Evolutionary conservation across 64 coral and sea anemone genomes (phyloP).

Genomic region (Acropora tenuis): DNA sequence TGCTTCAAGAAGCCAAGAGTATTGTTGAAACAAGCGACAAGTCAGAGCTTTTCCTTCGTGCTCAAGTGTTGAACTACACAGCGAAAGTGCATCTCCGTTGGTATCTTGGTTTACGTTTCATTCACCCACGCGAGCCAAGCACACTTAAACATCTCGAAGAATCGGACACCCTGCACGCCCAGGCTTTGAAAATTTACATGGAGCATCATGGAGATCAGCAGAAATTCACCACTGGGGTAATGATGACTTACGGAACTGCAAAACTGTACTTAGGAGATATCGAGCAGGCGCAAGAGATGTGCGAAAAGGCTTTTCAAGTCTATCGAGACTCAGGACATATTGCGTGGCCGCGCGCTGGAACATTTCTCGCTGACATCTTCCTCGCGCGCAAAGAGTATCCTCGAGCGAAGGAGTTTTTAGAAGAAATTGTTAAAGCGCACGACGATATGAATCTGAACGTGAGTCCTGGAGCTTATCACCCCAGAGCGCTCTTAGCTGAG

Average conservation of each 20-base stretch:
- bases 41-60: slow-evolving; percentile 18
- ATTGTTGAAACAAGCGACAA: slow-evolving; percentile 54
- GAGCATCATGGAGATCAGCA: slow-evolving; percentile 62
- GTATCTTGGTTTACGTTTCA: slow-evolving; percentile 61
- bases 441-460: slow-evolving; percentile 32
- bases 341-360: slow-evolving; percentile 82
- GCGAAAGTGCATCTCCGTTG: slow-evolving; percentile 81
- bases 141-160: slow-evolving; percentile 37
- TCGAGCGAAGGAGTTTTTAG: slow-evolving; percentile 49
- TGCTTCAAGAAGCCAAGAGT: slow-evolving; percentile 55
- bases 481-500: slow-evolving; percentile 70
- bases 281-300: slow-evolving; percentile 53
- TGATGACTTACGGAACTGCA: slow-evolving; percentile 76
- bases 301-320: slow-evolving; percentile 62
- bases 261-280: slow-evolving; percentile 52
- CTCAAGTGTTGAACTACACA: slow-evolving; percentile 82
- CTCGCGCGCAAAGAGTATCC: slow-evolving; percentile 41
- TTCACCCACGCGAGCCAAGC: background rate
- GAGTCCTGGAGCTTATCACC: slow-evolving; percentile 82
- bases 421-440: slow-evolving; percentile 55
- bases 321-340: slow-evolving; percentile 75
- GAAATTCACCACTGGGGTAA: slow-evolving; percentile 71
- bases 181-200: slow-evolving; percentile 77
- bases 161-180: slow-evolving; percentile 61
- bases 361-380: slow-evolving; percentile 75